A percentile compares a stretch with the other conserved stretches of the same genome.
Conservation (phyloP, 2,113 vertebrate genomes). For the Dromiciops gliroides region DNA sequence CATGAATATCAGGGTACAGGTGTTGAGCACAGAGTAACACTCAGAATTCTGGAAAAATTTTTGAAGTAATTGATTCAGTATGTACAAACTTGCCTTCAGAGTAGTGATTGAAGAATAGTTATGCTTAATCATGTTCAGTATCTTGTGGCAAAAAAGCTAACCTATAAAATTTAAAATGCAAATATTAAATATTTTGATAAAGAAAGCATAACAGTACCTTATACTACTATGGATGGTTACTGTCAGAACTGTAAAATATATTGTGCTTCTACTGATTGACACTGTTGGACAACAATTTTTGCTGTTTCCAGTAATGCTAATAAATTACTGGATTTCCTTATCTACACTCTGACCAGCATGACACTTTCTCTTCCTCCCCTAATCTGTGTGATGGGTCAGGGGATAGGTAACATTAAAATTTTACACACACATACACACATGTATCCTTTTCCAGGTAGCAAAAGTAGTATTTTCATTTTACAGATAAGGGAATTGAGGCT, state of each 20-base stretch:
- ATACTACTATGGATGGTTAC: neutral
- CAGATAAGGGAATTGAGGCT: neutral
- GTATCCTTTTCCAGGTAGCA: neutral
- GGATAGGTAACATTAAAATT: neutral
- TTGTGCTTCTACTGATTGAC: neutral
- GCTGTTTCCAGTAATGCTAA: neutral
- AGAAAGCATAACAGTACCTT: neutral
- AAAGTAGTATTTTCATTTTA: neutral
- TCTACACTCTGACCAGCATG: neutral
- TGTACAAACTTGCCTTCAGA: neutral
- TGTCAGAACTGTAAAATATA: neutral
- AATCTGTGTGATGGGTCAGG: neutral
- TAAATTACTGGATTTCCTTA: neutral
- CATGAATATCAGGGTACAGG: neutral
- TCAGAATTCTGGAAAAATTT: neutral
- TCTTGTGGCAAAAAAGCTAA: neutral
- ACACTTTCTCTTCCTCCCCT: neutral
- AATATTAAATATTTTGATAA: conserved; percentile 40
- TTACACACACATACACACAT: neutral
- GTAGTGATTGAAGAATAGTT: neutral
- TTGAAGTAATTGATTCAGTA: neutral
- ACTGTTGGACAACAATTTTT: neutral
- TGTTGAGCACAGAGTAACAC: neutral
- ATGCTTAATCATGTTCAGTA: neutral
- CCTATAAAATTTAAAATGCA: conserved; percentile 50